Conservation (phyloP, 92 coral and sea anemone species). For the Epizoanthus ramosus region DNA sequence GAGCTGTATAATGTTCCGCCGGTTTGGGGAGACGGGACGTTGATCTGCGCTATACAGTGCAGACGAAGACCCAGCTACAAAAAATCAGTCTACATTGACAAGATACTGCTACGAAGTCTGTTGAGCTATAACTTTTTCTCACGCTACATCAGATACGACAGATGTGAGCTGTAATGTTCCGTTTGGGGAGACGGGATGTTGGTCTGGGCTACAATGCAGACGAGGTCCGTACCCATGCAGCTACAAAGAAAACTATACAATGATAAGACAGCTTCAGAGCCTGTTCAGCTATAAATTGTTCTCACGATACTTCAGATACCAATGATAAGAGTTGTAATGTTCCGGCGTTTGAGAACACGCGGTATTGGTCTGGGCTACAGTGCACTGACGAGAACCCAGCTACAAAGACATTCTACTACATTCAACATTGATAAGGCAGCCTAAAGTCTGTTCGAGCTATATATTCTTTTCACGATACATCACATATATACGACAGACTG, state of each 20-base stretch:
- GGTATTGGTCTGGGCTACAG: too few relatives aligned
- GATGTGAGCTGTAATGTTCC: constrained; percentile 62
- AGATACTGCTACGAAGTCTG: not conserved
- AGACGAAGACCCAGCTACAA: constrained; percentile 65
- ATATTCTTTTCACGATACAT: not conserved
- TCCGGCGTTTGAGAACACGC: constrained; percentile 37
- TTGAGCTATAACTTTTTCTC: not conserved
- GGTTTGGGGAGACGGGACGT: constrained; percentile 62
- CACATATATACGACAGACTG: too few relatives aligned
- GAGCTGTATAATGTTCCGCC: constrained; percentile 24
- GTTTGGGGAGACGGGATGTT: constrained; percentile 30
- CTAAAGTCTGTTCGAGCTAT: constrained; percentile 17
- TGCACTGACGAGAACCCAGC: too few relatives aligned
- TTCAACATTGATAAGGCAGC: constrained; percentile 62
- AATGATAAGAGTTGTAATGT: constrained; percentile 55
- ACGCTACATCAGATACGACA: too few relatives aligned
- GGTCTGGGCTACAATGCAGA: too few relatives aligned
- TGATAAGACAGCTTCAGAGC: constrained; percentile 54
- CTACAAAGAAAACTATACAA: constrained; percentile 17
- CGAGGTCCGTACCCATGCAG: too few relatives aligned
- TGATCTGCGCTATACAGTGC: constrained; percentile 80
- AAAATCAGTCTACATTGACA: constrained; percentile 66
- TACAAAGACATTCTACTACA: not conserved
- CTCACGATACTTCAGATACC: not conserved
- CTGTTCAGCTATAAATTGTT: constrained; percentile 7